Percentiles rank a stretch among this genome's conserved stretches.
Conservation (phyloP, 2,113 vertebrate genomes). For the Marmota flaviventris region DNA sequence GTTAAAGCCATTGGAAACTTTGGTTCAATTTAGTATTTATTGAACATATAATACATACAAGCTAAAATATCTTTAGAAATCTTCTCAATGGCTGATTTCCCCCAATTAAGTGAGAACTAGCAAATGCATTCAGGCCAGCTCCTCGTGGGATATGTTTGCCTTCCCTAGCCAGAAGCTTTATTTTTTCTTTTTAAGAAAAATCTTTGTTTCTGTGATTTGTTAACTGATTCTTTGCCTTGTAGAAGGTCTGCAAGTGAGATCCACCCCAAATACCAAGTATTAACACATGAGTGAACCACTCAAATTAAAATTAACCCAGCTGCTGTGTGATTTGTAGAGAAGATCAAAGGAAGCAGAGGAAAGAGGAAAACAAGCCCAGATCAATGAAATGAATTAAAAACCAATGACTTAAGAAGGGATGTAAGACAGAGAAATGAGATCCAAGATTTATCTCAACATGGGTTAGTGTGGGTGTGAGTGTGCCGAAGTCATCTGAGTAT, state of each 20-base stretch:
- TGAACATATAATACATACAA: background rate
- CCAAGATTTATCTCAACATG: background rate
- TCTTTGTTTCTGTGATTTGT: conserved; percentile 46
- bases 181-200: background rate
- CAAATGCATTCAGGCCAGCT: background rate
- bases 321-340: conserved; percentile 36
- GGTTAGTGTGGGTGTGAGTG: background rate
- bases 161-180: background rate
- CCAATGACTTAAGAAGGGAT: background rate
- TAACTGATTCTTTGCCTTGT: conserved; percentile 26
- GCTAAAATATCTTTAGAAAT: background rate
- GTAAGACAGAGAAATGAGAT: background rate
- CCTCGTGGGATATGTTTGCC: background rate
- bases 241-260: background rate
- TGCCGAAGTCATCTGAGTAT: conserved; percentile 55
- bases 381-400: conserved; percentile 29
- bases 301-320: conserved; percentile 48
- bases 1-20: background rate
- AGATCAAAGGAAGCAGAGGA: conserved; percentile 18
- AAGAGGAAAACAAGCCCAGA: conserved; percentile 27
- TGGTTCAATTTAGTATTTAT: background rate
- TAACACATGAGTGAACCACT: conserved; percentile 59
- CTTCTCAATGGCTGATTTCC: background rate
- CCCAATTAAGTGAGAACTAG: background rate
- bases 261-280: conserved; percentile 49